Evolutionary conservation across 64 coral and sea anemone genomes (phyloP).

Genomic region (Porites lutea): DNA sequence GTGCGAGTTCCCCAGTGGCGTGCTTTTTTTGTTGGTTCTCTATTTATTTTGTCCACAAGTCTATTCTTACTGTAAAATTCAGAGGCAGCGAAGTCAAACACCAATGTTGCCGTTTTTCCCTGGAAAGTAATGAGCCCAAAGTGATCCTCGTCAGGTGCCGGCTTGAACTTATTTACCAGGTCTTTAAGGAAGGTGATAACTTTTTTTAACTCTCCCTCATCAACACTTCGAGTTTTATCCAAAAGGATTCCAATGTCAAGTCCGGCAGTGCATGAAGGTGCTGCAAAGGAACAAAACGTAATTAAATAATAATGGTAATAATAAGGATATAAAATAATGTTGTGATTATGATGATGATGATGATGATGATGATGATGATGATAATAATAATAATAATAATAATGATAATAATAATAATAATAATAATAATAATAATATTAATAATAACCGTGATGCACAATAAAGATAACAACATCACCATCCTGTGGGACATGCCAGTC

Average conservation of each 20-base stretch:
- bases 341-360: too few relatives aligned
- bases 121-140: neutral
- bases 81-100: neutral
- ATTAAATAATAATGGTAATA: too few relatives aligned
- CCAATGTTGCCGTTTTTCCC: neutral
- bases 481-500: too few relatives aligned
- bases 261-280: neutral
- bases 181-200: neutral
- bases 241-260: neutral
- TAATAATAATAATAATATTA: too few relatives aligned
- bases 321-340: too few relatives aligned
- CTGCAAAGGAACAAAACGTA: neutral
- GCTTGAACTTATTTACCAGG: neutral
- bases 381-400: too few relatives aligned
- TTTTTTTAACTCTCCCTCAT: neutral
- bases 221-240: neutral
- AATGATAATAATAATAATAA: too few relatives aligned
- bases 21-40: neutral
- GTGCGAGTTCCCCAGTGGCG: neutral
- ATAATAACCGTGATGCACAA: too few relatives aligned
- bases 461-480: too few relatives aligned
- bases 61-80: neutral
- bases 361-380: too few relatives aligned
- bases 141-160: neutral
- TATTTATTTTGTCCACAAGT: neutral